These are phyloP conservation scores for Tragelaphus buxtoni DNA, from an alignment of 2,113 vertebrate genomes.

Conservation along the genomic window DNA sequence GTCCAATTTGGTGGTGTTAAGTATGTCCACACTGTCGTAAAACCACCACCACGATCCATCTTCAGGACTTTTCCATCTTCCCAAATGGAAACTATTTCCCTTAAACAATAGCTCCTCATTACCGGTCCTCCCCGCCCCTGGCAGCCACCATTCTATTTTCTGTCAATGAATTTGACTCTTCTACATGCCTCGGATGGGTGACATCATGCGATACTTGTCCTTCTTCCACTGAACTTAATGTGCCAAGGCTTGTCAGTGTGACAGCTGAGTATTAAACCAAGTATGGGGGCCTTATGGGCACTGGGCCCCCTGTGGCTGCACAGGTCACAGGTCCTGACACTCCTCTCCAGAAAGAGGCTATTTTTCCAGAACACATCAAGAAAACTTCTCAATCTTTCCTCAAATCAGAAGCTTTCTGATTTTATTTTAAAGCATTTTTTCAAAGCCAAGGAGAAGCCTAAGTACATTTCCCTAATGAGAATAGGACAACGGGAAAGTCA, in stretches of 20 bases:
- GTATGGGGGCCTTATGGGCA: background rate
- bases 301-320: background rate
- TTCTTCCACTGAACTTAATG: background rate
- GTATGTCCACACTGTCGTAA: background rate
- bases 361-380: background rate
- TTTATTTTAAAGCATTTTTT: background rate
- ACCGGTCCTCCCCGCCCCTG: background rate
- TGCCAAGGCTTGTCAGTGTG: background rate
- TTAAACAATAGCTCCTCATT: too few relatives aligned
- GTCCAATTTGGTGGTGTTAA: background rate
- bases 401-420: background rate
- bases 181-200: background rate
- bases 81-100: background rate
- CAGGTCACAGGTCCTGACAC: background rate
- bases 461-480: background rate
- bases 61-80: background rate
- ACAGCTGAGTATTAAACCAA: background rate
- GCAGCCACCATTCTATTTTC: background rate
- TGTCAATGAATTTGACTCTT: background rate
- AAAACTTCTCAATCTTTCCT: background rate
- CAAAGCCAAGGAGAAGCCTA: background rate
- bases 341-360: background rate
- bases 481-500: background rate
- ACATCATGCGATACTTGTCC: background rate
- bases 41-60: background rate